Conservation (phyloP, 2,113 vertebrate genomes). For the rabbit (Oryctolagus cuniculus) region DNA sequence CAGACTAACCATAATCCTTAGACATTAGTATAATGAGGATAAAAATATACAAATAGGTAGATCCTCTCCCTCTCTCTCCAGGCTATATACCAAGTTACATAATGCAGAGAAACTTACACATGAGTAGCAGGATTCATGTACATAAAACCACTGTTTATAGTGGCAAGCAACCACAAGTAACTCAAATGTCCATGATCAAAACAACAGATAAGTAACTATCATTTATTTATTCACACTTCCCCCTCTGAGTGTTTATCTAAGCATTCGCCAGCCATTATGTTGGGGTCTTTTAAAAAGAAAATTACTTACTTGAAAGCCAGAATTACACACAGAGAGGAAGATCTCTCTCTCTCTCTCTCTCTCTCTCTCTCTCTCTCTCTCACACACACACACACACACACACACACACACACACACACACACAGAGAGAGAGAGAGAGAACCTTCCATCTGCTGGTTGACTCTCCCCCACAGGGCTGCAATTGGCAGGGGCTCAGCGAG, state of each 20-base stretch:
- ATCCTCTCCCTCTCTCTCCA: neutral
- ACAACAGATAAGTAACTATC: neutral
- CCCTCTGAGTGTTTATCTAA: constrained; percentile 26
- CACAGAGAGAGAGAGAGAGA: too few relatives aligned
- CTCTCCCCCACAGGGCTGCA: too few relatives aligned
- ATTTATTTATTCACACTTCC: neutral
- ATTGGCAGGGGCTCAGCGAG: too few relatives aligned
- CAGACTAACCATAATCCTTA: neutral
- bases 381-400: too few relatives aligned
- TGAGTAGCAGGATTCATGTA: neutral
- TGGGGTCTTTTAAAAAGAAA: too few relatives aligned
- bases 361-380: too few relatives aligned
- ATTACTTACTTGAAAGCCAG: too few relatives aligned
- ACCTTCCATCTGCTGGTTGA: too few relatives aligned
- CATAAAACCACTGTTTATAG: neutral
- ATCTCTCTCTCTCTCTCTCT: too few relatives aligned
- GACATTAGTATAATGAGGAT: neutral
- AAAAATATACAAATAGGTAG: neutral
- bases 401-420: too few relatives aligned
- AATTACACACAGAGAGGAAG: too few relatives aligned
- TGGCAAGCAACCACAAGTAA: constrained; percentile 27
- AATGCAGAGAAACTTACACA: neutral
- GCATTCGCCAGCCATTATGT: neutral
- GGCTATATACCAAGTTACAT: neutral
- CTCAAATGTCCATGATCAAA: constrained; percentile 6